Conservation (phyloP, 2,888 invertebrate species). For the Palloptera scutellata region DNA sequence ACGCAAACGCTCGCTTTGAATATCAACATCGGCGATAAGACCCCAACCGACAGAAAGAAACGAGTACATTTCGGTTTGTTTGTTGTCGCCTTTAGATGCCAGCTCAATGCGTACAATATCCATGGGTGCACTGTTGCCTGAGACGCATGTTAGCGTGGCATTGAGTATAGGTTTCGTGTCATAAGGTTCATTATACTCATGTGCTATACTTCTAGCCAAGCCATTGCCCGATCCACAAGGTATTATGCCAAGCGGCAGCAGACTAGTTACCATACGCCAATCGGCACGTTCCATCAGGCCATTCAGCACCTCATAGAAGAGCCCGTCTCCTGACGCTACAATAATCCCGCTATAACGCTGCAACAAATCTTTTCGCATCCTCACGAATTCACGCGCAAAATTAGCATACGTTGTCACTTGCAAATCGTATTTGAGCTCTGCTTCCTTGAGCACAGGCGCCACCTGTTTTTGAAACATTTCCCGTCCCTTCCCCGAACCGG, state of each 20-base stretch:
- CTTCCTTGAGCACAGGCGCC: slow-evolving; percentile 85
- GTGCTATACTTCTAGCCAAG: slow-evolving; percentile 83
- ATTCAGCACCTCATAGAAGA: slow-evolving; percentile 84
- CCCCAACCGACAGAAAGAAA: slow-evolving; percentile 98
- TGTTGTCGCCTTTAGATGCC: slow-evolving; percentile 57
- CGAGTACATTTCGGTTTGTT: slow-evolving; percentile 76
- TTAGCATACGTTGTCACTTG: slow-evolving; percentile 86
- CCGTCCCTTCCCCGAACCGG: slow-evolving; percentile 89
- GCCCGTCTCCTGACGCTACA: slow-evolving; percentile 83
- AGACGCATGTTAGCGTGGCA: slow-evolving; percentile 80
- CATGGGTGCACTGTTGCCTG: slow-evolving; percentile 78
- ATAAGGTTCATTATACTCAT: slow-evolving; percentile 82
- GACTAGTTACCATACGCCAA: slow-evolving; percentile 81
- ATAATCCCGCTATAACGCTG: slow-evolving; percentile 69
- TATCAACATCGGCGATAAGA: slow-evolving; percentile 94
- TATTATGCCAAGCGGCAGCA: slow-evolving; percentile 85
- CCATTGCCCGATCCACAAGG: slow-evolving; percentile 99
- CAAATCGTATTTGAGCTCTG: slow-evolving; percentile 85
- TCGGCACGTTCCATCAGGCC: slow-evolving; percentile 91
- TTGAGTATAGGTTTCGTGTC: slow-evolving; percentile 80
- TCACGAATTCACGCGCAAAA: slow-evolving; percentile 83
- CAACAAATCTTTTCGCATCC: slow-evolving; percentile 70
- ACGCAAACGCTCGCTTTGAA: slow-evolving; percentile 93
- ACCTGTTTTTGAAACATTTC: slow-evolving; percentile 86
- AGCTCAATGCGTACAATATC: slow-evolving; percentile 89